Evolutionary conservation across 1,140 invertebrate genomes (phyloP).

Genomic region (Cecropterus lyciades): DNA sequence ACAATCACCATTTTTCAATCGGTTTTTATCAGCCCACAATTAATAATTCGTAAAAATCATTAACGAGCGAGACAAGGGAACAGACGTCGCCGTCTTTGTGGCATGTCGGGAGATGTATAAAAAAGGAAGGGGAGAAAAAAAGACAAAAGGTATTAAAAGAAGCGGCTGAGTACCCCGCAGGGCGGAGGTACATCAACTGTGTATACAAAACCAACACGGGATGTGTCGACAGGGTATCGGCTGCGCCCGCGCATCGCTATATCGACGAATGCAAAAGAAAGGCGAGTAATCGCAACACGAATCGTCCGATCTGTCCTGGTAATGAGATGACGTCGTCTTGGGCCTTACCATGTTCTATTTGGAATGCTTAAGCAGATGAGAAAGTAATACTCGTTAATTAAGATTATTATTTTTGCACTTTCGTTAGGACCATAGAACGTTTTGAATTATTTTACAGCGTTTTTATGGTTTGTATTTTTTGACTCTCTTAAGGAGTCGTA

Average conservation of each 20-base stretch:
- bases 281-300: conserved; percentile 10
- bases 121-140: conserved; percentile 64
- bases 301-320: conserved; percentile 14
- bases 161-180: conserved; percentile 57
- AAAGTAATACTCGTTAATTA: neutral
- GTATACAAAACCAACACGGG: conserved; percentile 72
- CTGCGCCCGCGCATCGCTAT: conserved; percentile 27
- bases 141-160: conserved; percentile 49
- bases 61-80: conserved; percentile 76
- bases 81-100: conserved; percentile 79
- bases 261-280: conserved; percentile 35
- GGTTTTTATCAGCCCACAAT: conserved; percentile 71
- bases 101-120: conserved; percentile 52
- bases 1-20: conserved; percentile 76
- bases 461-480: too few species aligned
- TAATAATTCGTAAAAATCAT: conserved; percentile 83
- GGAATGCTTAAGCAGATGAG: too few species aligned
- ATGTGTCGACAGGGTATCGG: conserved; percentile 59
- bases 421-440: too few species aligned
- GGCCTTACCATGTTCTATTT: too few species aligned
- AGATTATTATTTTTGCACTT: neutral
- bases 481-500: too few species aligned
- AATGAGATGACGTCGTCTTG: conserved; percentile 9
- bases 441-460: too few species aligned
- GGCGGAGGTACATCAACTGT: conserved; percentile 50